Evolutionary conservation across 2,888 invertebrate species (phyloP), one percentile per base, ranked within the genome.

Genomic region (Drosophila flavopinicola): DNA sequence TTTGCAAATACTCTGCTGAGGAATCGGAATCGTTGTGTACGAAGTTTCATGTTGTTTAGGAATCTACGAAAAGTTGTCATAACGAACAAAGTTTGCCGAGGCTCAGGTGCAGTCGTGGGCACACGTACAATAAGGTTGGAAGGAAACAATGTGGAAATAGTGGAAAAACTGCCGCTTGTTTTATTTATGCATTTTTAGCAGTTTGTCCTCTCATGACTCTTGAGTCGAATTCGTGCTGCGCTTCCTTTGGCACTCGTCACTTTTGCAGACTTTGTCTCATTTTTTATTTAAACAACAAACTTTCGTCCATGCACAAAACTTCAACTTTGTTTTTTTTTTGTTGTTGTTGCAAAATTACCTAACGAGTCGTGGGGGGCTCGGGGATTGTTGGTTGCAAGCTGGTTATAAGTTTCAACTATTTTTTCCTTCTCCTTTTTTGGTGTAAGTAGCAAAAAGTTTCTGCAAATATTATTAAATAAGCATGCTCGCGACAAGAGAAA

Each of bases 151-250:
- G 71, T 68, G 72, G 72, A 78, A 79, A 75, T 77, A 70, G 79
- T 79, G 80, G 78, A 68, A 82, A 79, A 82, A 73, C 69, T 78
- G 77, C 60, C 75, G 75, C 67, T 75, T 75, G 65, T 75, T 75
- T 74, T 78, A 77, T 77, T 78, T 80, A 70, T 77, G 65, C 58
- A 76, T 75, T 74, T 66, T 52, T 58, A 59, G 49, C 54, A 67
- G 56, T 58, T 61, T 64, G 68, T 65, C 44, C 44, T 45, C 49
- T 52, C 53, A 29, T 66, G 59, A 61, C 73, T 75, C 72, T 61
- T 57, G 63, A 70, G 75, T 73, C 73, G 70, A 67, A 67, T 70
- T 74, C 63, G 38, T 66, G 59, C 63, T 48, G 48, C 48, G 60
- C 57, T 57, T 66, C 56, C 63, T 65, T 73, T 73, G 71, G 48